Percentiles rank a stretch among this genome's conserved stretches.
Conservation (phyloP, 1,140 invertebrate genomes). For the Drosophila serrata region DNA sequence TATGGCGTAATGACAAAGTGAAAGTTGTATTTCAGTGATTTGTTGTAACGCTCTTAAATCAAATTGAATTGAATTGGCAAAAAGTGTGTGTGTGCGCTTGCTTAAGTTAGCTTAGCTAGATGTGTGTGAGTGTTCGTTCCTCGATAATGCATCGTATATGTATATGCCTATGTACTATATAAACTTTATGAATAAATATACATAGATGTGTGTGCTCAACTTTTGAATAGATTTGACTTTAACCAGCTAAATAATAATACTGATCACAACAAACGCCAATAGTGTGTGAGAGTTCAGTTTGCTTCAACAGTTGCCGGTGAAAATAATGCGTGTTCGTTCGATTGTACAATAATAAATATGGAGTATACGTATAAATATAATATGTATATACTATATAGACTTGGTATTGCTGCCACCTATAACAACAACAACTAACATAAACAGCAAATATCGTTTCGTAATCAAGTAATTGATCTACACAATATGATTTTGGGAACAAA, state of each 20-base stretch:
- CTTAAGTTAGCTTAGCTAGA: constrained; percentile 52
- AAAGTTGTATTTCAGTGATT: constrained; percentile 66
- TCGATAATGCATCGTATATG: constrained; percentile 32
- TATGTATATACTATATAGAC: constrained; percentile 56
- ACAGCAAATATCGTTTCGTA: constrained; percentile 71
- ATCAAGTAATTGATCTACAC: constrained; percentile 64
- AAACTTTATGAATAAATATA: constrained; percentile 47
- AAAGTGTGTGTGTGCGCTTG: constrained; percentile 40
- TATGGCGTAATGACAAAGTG: constrained; percentile 61
- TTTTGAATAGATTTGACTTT: constrained; percentile 59
- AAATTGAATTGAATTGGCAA: constrained; percentile 69
- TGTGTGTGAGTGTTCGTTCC: constrained; percentile 22
- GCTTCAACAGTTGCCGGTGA: constrained; percentile 59
- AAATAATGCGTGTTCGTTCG: constrained; percentile 37
- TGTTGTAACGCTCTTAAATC: constrained; percentile 69
- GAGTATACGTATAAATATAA: constrained; percentile 44
- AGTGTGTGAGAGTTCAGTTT: constrained; percentile 41
- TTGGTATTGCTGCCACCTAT: constrained; percentile 65
- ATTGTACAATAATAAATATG: constrained; percentile 66
- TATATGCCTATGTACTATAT: constrained; percentile 35
- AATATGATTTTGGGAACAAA: constrained; percentile 70
- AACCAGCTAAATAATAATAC: constrained; percentile 80
- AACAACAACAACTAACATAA: constrained; percentile 82
- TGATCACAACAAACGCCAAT: constrained; percentile 77
- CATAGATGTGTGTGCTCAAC: constrained; percentile 54